These are phyloP conservation scores for Platanista minor DNA, from an alignment of 2,113 vertebrate species.

Conservation along the genomic window DNA sequence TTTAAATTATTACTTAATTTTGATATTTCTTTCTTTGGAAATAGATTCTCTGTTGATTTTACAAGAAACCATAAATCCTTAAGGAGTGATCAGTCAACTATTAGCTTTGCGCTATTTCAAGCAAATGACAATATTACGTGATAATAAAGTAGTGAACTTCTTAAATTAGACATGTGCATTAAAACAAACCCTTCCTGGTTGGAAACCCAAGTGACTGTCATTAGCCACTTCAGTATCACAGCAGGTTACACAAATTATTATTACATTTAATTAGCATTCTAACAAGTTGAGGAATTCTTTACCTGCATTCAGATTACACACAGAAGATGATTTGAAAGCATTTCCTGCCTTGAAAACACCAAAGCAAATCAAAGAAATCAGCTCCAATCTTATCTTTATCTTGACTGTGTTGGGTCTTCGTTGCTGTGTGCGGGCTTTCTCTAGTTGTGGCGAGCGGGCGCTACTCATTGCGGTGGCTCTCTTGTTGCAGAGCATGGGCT, in stretches of 20 bases:
- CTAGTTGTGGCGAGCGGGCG: too few species aligned
- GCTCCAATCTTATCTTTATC: background rate
- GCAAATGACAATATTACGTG: constrained; percentile 10
- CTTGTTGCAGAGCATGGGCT: too few species aligned
- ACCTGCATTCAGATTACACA: constrained; percentile 37
- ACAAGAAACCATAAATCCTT: background rate
- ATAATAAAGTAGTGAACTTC: constrained; percentile 30
- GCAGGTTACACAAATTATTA: constrained; percentile 60
- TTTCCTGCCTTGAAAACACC: constrained; percentile 54
- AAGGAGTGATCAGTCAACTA: background rate
- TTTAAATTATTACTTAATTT: background rate
- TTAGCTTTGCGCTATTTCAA: background rate
- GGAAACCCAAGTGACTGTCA: constrained; percentile 45
- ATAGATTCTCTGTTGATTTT: background rate
- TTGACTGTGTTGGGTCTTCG: too few species aligned
- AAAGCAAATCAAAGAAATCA: constrained; percentile 60
- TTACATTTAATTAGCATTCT: background rate
- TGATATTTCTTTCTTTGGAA: background rate
- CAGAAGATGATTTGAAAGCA: constrained; percentile 42
- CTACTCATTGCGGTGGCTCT: too few species aligned
- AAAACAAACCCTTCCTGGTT: constrained; percentile 33
- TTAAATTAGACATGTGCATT: constrained; percentile 44
- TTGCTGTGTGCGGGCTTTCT: too few species aligned
- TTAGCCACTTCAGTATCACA: constrained; percentile 46
- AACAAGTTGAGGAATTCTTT: constrained; percentile 35